phyloP scores from a whole-genome alignment of 2,888 invertebrate genomes.

The Rhodophaea formosa region DNA sequence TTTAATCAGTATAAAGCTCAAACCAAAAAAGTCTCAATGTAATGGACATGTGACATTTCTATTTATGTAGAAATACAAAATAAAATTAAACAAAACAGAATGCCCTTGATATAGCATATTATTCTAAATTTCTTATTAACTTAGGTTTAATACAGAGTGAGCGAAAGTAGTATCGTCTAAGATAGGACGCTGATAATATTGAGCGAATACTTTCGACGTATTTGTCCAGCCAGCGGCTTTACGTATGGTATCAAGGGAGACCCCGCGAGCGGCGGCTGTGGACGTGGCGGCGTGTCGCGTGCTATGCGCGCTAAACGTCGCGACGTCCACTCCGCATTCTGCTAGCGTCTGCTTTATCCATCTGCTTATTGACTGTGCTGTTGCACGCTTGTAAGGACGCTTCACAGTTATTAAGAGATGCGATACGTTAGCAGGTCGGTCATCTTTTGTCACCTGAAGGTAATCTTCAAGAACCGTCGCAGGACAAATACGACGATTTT shows the following conservation, averaged over 20 bases:
- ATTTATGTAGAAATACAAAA: too few relatives aligned
- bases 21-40: not conserved
- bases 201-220: not conserved
- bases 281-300: slow-evolving; percentile 16
- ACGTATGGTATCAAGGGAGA: not conserved
- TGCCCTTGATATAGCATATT: too few relatives aligned
- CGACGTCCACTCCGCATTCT: slow-evolving; percentile 22
- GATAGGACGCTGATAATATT: not conserved
- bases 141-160: not conserved
- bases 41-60: too few relatives aligned
- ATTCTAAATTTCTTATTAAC: too few relatives aligned
- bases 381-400: slow-evolving; percentile 17
- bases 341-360: slow-evolving; percentile 25
- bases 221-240: not conserved
- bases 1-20: too few relatives aligned
- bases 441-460: slow-evolving; percentile 17
- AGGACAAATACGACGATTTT: slow-evolving; percentile 24
- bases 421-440: not conserved
- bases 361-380: slow-evolving; percentile 23
- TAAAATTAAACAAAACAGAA: too few relatives aligned
- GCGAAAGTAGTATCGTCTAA: not conserved
- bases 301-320: slow-evolving; percentile 7
- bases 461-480: slow-evolving; percentile 24
- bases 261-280: not conserved
- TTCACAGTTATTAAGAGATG: slow-evolving; percentile 4